A percentile compares a stretch with the other conserved stretches of the same genome.
Evolutionary conservation across 2,888 invertebrate species (phyloP).

Genomic region (Galerucella pusilla): DNA sequence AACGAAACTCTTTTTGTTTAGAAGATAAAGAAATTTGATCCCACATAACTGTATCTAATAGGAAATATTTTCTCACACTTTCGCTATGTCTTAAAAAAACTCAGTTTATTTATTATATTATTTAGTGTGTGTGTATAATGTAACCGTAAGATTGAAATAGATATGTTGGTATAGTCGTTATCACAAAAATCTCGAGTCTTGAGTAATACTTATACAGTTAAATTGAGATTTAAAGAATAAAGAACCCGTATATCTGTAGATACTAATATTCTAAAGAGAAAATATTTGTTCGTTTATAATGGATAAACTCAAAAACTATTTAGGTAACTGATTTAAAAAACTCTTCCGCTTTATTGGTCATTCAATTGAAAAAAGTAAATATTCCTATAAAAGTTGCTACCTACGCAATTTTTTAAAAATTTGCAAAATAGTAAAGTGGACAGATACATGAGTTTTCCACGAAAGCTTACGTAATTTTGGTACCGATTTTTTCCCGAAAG

Average conservation of each 20-base stretch:
- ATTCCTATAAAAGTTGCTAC: no score
- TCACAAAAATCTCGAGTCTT: slow-evolving; percentile 10
- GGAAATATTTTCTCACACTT: slow-evolving; percentile 41
- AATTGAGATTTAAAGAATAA: not conserved
- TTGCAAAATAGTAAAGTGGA: no score
- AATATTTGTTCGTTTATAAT: not conserved
- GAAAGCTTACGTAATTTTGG: no score
- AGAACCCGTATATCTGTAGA: not conserved
- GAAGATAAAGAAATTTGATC: slow-evolving; percentile 26
- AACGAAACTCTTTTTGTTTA: slow-evolving; percentile 12
- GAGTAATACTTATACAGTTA: slow-evolving; percentile 9
- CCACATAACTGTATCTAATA: slow-evolving; percentile 23
- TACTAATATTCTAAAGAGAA: not conserved
- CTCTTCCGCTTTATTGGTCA: no score
- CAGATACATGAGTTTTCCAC: no score
- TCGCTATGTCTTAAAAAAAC: slow-evolving; percentile 30
- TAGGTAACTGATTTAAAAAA: no score
- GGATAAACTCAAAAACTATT: no score
- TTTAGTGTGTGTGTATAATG: not conserved
- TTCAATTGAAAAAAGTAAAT: no score
- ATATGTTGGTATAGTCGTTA: not conserved
- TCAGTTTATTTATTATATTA: slow-evolving; percentile 10
- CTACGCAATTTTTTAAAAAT: no score
- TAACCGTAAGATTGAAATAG: slow-evolving; percentile 14
- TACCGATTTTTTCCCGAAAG: no score